Base-by-base conservation (phyloP, 2,797 vertebrate species). In the Cheirogaleus major region DNA sequence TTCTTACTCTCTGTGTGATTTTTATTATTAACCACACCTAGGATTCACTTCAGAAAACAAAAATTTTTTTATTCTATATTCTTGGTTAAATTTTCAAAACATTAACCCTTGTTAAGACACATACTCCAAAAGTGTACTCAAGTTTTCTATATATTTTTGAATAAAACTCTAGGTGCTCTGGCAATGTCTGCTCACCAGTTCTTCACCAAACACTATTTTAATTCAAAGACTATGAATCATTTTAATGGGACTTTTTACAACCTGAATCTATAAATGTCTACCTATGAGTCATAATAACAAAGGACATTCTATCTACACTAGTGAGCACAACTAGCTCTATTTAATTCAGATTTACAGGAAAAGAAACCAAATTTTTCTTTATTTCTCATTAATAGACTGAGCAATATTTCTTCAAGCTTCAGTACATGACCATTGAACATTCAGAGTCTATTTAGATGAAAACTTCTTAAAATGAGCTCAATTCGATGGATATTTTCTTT, bases 401-500 rank as follows among this genome's bases (percentile, higher is more conserved):
- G 11, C 9, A 65, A 48, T 88, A 73, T n/a, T 83, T 43, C 41
- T 83, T 88, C 35, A 57, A 91, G 30, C 14, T 76, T 93, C 48
- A n/a, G 1, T 67, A 41, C 8, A 48, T 89, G 43, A 75, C 5
- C 59, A 65, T 70, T 93, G 41, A 91, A 83, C 1, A 63, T 82
- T 76, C 80, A 92, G 15, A 72, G 0, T 63, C 23, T 32, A 41
- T 20, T 80, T 45, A 48, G 80, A 94, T 0, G 4, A 90, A 81
- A 81, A 72, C 6, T 78, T 93, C 95, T n/a, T 11, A 55, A 95
- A 95, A 90, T 70, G 30, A 83, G 30, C 22, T 70, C 13, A 75
- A 69, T 67, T 95, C 38, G 73, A 41, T 52, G 41, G 22, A 17
- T 69, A 59, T 70, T 85, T 82, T 89, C 59, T 88, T 15, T 95